phyloP scores from a whole-genome alignment of 2,113 vertebrate species.

The Scatophagus argus region DNA sequence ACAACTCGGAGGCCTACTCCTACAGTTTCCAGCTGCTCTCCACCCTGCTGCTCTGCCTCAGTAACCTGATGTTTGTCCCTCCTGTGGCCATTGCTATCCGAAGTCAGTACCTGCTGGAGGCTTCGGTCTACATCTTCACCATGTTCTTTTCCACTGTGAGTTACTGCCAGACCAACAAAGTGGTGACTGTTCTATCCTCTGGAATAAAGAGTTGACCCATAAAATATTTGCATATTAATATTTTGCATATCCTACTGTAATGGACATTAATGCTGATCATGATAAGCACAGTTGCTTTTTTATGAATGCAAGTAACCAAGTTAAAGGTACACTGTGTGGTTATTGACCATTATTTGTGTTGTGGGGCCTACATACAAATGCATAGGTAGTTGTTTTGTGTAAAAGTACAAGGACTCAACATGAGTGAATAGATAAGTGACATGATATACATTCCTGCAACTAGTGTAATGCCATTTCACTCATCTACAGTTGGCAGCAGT shows the following conservation, averaged over 20 bases:
- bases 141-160: conserved; percentile 99
- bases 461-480: neutral
- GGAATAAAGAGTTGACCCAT: conserved; percentile 6
- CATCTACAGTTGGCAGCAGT: neutral
- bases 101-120: conserved; percentile 94
- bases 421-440: no score
- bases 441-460: no score
- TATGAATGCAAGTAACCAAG: neutral
- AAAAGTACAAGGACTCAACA: no score
- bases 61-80: conserved; percentile 98
- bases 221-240: conserved; percentile 28
- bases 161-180: neutral
- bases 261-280: neutral
- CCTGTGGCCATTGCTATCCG: conserved; percentile 94
- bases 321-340: neutral
- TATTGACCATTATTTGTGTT: neutral
- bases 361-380: neutral
- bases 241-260: no score
- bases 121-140: conserved; percentile 96
- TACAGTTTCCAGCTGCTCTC: conserved; percentile 98
- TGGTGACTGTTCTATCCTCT: neutral
- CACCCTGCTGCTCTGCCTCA: conserved; percentile 95
- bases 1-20: conserved; percentile 93
- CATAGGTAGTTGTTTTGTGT: neutral
- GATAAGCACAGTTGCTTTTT: neutral